These are phyloP conservation scores for Sphinx pinastri DNA, from an alignment of 2,888 invertebrate species.

Conservation along the genomic window DNA sequence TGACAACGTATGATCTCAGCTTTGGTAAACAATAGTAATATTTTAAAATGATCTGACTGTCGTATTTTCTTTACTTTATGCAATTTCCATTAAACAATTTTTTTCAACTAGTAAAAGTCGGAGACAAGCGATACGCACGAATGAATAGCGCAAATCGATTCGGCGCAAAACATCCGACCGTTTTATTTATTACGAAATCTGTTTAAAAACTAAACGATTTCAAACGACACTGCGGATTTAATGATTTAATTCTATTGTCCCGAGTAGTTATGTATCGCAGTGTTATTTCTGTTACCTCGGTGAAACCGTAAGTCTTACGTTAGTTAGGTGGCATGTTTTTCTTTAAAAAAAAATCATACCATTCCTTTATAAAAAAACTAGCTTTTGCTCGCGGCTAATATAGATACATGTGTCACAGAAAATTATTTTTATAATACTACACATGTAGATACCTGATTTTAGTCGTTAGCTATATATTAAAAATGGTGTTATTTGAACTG, in stretches of 20 bases:
- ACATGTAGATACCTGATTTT: too few species aligned
- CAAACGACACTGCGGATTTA: neutral
- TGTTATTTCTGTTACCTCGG: neutral
- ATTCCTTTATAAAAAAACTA: too few species aligned
- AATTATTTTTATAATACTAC: too few species aligned
- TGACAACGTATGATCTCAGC: neutral
- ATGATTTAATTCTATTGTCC: neutral
- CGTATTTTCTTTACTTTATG: neutral
- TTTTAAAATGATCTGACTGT: neutral
- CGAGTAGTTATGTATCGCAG: neutral
- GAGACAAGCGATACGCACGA: neutral
- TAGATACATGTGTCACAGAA: too few species aligned
- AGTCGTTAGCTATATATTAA: too few species aligned
- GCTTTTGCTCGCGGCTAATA: too few species aligned
- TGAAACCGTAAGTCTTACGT: neutral
- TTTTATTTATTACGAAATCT: neutral
- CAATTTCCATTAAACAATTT: neutral
- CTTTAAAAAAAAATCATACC: too few species aligned
- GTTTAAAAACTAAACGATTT: neutral
- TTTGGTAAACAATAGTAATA: neutral
- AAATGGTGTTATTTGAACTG: too few species aligned
- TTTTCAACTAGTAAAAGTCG: neutral
- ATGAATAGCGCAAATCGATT: slow-evolving; percentile 2
- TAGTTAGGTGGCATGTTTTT: too few species aligned
- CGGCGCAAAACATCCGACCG: neutral